Evolutionary conservation across 37 sponge, comb jelly and placozoan species (phyloP).

Genomic region (Crambe crambe): DNA sequence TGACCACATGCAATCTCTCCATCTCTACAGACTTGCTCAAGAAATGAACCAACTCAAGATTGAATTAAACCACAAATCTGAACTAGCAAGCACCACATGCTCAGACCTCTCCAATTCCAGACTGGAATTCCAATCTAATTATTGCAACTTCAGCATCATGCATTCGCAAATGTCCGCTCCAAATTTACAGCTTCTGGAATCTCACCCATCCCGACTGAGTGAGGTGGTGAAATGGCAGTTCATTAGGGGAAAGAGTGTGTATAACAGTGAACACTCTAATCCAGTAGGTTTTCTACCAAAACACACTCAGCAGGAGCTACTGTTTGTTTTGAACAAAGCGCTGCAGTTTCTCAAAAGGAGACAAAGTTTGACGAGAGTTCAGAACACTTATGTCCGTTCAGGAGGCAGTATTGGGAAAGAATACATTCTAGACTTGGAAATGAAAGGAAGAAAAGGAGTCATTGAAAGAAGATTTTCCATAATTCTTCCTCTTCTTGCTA

Average conservation of each 20-base stretch:
- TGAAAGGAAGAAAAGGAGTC: neutral
- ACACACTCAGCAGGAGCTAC: neutral
- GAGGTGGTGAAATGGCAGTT: neutral
- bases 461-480: neutral
- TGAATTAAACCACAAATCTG: neutral
- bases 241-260: neutral
- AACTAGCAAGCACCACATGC: neutral
- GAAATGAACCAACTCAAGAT: neutral
- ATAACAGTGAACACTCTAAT: neutral
- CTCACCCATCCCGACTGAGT: neutral
- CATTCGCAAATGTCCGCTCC: neutral
- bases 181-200: neutral
- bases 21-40: neutral
- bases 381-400: constrained; percentile 30
- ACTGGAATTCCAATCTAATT: neutral
- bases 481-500: neutral
- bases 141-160: neutral
- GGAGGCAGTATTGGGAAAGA: constrained; percentile 22
- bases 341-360: neutral
- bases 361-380: constrained; percentile 1
- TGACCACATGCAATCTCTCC: neutral
- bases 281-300: neutral
- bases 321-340: neutral
- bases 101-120: neutral
- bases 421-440: constrained; percentile 37